These are phyloP conservation scores for Miniopterus natalensis DNA, from an alignment of 2,113 vertebrate species.

Conservation along the genomic window DNA sequence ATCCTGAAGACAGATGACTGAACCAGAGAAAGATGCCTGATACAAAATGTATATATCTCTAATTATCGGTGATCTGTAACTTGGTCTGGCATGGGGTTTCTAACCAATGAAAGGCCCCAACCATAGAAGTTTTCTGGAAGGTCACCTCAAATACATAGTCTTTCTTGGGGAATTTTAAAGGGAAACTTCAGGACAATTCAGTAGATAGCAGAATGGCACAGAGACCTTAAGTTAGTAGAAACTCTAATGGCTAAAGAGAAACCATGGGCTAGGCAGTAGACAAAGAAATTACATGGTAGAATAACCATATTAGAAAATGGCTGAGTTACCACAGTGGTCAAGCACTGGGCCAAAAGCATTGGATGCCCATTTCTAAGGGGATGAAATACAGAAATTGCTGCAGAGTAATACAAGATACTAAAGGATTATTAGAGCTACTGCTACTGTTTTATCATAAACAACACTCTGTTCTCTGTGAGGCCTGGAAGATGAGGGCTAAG, in stretches of 20 bases:
- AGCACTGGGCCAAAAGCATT: no score
- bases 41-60: not conserved
- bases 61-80: not conserved
- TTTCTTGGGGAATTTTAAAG: not conserved
- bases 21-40: not conserved
- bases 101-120: not conserved
- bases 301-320: not conserved
- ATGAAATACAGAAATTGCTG: slow-evolving; percentile 8
- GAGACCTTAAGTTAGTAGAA: not conserved
- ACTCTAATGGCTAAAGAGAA: not conserved
- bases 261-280: not conserved
- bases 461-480: not conserved
- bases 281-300: not conserved
- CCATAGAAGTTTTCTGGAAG: not conserved
- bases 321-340: not conserved
- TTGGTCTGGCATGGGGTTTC: not conserved
- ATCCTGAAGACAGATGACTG: not conserved
- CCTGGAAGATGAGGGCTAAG: not conserved
- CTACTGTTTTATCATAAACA: not conserved
- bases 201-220: not conserved
- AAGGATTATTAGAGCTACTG: not conserved
- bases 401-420: not conserved
- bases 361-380: not conserved
- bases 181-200: not conserved
- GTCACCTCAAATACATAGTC: not conserved